phyloP scores from a whole-genome alignment of 1,140 invertebrate species.

The Pseudomyrmex concolor region DNA sequence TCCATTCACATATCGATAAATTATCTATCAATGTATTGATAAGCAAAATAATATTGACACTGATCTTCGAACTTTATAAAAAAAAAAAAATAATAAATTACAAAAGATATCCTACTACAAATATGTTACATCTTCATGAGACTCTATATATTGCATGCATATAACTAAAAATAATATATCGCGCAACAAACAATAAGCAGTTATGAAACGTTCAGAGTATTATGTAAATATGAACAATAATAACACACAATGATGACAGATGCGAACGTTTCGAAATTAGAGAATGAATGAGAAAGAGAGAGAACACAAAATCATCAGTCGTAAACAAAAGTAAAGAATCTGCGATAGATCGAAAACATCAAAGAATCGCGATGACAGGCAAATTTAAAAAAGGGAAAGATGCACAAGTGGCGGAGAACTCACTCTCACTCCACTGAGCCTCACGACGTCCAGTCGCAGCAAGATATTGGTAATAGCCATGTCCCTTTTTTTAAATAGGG shows the following conservation, averaged over 20 bases:
- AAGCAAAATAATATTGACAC: not conserved
- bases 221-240: conserved; percentile 38
- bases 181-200: conserved; percentile 22
- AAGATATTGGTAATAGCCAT: conserved; percentile 78
- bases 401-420: conserved; percentile 66
- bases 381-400: conserved; percentile 30
- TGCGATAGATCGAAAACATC: not conserved
- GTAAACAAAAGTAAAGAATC: conserved; percentile 43
- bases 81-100: not conserved
- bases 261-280: not conserved
- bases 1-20: not conserved
- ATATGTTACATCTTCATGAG: not conserved
- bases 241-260: not conserved
- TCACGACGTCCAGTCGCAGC: conserved; percentile 71
- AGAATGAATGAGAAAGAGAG: not conserved
- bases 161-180: conserved; percentile 51
- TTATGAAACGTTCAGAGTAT: conserved; percentile 59
- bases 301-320: not conserved
- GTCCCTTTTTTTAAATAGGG: not conserved
- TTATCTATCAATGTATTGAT: not conserved
- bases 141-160: not conserved
- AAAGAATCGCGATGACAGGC: not conserved
- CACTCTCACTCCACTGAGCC: conserved; percentile 75
- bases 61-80: not conserved
- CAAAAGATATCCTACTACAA: not conserved